Percentiles rank a stretch among this genome's conserved stretches.
Conservation (phyloP, 2,797 vertebrate genomes). For the Aythya fuligula region DNA sequence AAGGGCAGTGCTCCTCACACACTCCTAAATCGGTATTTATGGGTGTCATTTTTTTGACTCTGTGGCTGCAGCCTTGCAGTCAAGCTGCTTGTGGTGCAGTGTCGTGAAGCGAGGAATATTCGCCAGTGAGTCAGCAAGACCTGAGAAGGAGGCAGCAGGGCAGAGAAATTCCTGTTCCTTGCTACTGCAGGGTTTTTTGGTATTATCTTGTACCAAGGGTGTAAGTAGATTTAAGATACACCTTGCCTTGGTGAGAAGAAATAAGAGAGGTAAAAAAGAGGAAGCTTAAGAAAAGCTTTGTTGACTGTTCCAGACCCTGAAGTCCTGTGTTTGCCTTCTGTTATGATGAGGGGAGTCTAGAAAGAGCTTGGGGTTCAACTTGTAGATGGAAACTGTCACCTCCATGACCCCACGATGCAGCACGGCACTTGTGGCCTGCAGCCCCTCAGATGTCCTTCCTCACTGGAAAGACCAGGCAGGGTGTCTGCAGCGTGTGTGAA, state of each 20-base stretch:
- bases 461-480: background rate
- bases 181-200: background rate
- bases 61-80: background rate
- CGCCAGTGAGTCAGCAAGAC: background rate
- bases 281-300: background rate
- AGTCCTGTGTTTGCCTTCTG: background rate
- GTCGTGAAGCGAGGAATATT: background rate
- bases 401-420: background rate
- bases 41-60: background rate
- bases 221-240: background rate
- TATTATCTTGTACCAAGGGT: background rate
- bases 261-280: background rate
- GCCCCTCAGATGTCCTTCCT: rapidly evolving
- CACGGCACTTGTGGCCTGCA: background rate
- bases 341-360: background rate
- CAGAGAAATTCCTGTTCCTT: background rate
- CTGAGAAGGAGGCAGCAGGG: background rate
- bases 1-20: background rate
- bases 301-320: background rate
- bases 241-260: background rate
- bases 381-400: background rate
- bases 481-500: background rate
- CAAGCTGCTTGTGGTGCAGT: background rate
- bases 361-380: background rate
- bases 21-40: background rate